Base-by-base conservation (phyloP, 2,797 vertebrate species). In the Manis pentadactyla region DNA sequence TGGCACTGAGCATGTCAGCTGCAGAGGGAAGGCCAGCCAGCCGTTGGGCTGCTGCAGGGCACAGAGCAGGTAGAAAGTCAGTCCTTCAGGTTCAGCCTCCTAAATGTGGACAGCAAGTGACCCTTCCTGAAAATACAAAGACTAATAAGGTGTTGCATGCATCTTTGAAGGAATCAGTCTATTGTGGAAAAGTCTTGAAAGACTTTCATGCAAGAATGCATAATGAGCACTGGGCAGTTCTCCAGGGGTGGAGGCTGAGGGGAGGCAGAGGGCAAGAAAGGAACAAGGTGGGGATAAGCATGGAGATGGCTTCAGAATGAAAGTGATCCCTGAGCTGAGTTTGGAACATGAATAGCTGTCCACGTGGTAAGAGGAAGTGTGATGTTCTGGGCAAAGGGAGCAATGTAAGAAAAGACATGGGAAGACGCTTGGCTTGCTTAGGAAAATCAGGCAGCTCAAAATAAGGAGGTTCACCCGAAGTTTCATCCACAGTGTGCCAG, bases 1-100 rank as follows among this genome's bases (percentile, higher is more conserved):
- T 21, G 9, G 23, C 0, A 1, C 51, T 39, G 23, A 57, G 39
- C 4, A 0, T 0, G 2, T 10, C 82, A 64, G 25, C 21, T 18
- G 18, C 21, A 14, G 9, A 69, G 34, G 13, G 27, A 53, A 4
- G 66, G 39, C 21, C 2, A 19, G 15, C 17, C 46, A 77, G 39
- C 7, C 11, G 23, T 27, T 61, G 10, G 17, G 2, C 18, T 39
- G 10, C 15, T 53, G 1, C 59, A 63, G 13, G 10, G 25, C 73
- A 34, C 34, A 63, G 27, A 23, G 11, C 8, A 73, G 37, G 55
- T 13, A 39, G 21, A n/a, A 51, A 55, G 37, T n/a, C 7, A 46
- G 27, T 0, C 18, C 7, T 68, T 55, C 2, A 14, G 51, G 19
- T 55, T 68, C n/a, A 57, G 21, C 29, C 25, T 31, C 69, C 46